Evolutionary conservation across 2,113 vertebrate species (phyloP), one percentile per base, ranked within the genome.

Genomic region (Leptobrachium ailaonicum): DNA sequence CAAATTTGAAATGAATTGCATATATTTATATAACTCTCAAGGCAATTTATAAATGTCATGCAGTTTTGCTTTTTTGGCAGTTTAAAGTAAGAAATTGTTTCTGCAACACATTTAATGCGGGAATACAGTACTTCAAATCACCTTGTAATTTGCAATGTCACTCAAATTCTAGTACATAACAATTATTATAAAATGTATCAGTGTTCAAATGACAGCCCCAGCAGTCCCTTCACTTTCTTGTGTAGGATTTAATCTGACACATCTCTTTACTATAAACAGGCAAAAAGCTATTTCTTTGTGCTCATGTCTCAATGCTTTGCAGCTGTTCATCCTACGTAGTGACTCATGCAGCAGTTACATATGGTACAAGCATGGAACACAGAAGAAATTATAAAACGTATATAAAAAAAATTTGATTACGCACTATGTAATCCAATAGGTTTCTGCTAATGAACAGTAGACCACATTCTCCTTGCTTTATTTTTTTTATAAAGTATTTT

Each of bases 61-160:
- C 80, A 77, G 66, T 60, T 85, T 87, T 75, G 76, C 82, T 73
- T 85, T 76, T 80, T 71, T 79, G 80, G 63, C 80, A 85, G 73
- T 63, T 45, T 81, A 82, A 86, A 85, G 64, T 81, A 87, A 85
- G 80, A 86, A 86, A 84, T 72, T 76, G 84, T 83, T 87, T 79
- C 47, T 83, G 83, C 67, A 79, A 85, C 84, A 88, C 71, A 77
- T 84, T 87, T 84, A 84, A 63, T 73, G 64, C 60, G 72, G 68
- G 41, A 84, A 82, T 83, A 82, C 79, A 66, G 80, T 87, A 84
- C 83, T 80, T 84, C 70, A 86, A 89, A 85, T 83, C 80, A 84
- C 77, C 79, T 89, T 84, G 71, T 79, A 85, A 86, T 87, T 87
- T 83, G 76, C 41, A 77, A 63, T 43, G 67, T 80, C 80, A 77